phyloP scores from a whole-genome alignment of 2,113 vertebrate genomes.

The Sporophila hypoxantha region DNA sequence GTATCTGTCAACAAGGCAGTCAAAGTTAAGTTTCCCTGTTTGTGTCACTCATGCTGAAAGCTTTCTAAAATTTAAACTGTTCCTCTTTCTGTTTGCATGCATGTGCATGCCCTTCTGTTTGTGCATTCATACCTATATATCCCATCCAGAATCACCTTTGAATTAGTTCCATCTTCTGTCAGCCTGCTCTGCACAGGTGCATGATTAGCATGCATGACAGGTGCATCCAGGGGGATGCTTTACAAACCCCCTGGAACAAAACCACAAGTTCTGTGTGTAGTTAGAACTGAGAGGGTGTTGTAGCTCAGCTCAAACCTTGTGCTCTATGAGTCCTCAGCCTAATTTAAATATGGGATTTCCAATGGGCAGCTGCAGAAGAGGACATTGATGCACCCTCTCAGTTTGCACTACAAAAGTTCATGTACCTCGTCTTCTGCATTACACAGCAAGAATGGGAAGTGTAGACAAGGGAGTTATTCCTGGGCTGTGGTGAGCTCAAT shows the following conservation, averaged over 20 bases:
- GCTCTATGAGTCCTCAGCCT: background rate
- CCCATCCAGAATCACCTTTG: background rate
- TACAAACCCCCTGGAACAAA: background rate
- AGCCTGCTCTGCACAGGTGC: background rate
- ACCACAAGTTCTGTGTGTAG: background rate
- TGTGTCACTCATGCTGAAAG: background rate
- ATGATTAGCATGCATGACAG: no score
- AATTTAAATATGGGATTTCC: background rate
- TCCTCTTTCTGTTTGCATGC: background rate
- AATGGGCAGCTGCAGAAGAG: background rate
- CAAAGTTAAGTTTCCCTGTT: background rate
- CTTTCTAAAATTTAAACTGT: background rate
- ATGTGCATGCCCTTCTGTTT: background rate
- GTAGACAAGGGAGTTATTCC: background rate
- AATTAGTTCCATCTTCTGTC: background rate
- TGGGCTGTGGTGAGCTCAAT: background rate
- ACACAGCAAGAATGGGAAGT: background rate
- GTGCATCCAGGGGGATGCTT: background rate
- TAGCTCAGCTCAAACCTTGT: background rate
- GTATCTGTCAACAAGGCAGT: background rate
- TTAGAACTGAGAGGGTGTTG: background rate
- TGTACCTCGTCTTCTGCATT: accelerated
- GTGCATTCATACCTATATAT: background rate
- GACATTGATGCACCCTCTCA: background rate
- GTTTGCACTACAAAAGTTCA: accelerated